These are phyloP conservation scores for Bruchidius siliquastri DNA, from an alignment of 2,888 invertebrate species.

Conservation along the genomic window DNA sequence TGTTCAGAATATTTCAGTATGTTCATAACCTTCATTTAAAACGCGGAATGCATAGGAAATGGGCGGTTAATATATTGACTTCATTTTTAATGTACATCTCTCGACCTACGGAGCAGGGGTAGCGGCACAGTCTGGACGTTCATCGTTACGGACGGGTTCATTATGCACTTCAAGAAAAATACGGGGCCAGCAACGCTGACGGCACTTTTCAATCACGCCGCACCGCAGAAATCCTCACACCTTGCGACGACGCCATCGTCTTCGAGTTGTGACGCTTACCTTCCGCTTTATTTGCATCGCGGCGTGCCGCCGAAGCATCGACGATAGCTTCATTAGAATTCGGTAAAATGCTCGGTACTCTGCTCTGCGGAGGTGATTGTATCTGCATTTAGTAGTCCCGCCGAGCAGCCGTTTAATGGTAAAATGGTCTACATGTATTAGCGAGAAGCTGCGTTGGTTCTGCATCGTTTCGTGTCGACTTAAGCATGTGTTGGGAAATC, in stretches of 20 bases:
- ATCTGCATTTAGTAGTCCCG: background rate
- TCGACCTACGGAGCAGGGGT: background rate
- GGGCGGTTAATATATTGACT: too few species aligned
- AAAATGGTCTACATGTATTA: background rate
- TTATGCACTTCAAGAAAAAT: constrained; percentile 27
- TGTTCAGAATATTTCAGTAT: too few species aligned
- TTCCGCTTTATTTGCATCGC: constrained; percentile 27
- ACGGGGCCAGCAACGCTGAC: constrained; percentile 19
- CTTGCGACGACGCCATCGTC: background rate
- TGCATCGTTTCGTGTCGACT: too few species aligned
- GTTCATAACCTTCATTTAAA: too few species aligned
- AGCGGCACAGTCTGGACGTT: background rate
- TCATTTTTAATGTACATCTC: background rate
- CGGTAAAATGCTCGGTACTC: background rate
- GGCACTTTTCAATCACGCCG: constrained; percentile 22
- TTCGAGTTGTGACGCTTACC: constrained; percentile 6
- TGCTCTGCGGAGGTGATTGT: background rate
- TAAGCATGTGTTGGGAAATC: too few species aligned
- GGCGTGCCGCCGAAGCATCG: constrained; percentile 7
- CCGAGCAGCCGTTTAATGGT: background rate
- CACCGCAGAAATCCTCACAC: background rate
- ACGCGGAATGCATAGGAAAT: too few species aligned
- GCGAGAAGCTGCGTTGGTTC: too few species aligned
- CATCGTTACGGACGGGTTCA: constrained; percentile 28
- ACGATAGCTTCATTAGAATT: constrained; percentile 16